phyloP scores from a whole-genome alignment of 1,140 invertebrate species.

The Paralvinella palmiformis region DNA sequence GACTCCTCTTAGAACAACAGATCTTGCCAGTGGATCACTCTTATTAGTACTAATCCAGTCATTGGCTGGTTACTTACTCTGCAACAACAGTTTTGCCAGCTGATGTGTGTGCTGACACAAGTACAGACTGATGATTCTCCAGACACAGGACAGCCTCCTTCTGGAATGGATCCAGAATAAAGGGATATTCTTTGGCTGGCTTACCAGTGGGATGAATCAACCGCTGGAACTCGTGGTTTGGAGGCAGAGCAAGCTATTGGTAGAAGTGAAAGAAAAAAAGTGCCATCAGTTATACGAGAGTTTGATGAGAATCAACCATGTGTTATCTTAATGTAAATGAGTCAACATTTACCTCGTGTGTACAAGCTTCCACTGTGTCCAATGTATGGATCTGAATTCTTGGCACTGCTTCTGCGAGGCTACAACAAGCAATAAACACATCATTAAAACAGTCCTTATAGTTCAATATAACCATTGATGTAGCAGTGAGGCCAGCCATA shows the following conservation, averaged over 20 bases:
- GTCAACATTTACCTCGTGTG: conserved; percentile 69
- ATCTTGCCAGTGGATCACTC: background rate
- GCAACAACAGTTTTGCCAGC: conserved; percentile 99
- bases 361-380: conserved; percentile 81
- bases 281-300: background rate
- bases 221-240: conserved; percentile 74
- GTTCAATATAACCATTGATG: background rate
- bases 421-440: conserved; percentile 5
- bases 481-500: no score
- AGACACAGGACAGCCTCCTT: conserved; percentile 95
- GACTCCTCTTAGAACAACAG: background rate
- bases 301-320: background rate
- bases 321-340: background rate
- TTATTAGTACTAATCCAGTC: no score
- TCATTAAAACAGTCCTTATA: background rate
- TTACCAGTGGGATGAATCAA: conserved; percentile 33
- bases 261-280: conserved; percentile 22
- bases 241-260: conserved; percentile 69
- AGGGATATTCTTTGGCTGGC: conserved; percentile 87
- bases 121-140: conserved; percentile 93
- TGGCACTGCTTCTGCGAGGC: conserved; percentile 46
- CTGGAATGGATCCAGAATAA: conserved; percentile 96
- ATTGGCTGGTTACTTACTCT: conserved; percentile 71
- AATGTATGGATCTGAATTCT: conserved; percentile 73
- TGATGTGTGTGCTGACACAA: conserved; percentile 99